Evolutionary conservation across 2,113 vertebrate genomes (phyloP), one percentile per base, ranked within the genome.

Genomic region (Takifugu flavidus): DNA sequence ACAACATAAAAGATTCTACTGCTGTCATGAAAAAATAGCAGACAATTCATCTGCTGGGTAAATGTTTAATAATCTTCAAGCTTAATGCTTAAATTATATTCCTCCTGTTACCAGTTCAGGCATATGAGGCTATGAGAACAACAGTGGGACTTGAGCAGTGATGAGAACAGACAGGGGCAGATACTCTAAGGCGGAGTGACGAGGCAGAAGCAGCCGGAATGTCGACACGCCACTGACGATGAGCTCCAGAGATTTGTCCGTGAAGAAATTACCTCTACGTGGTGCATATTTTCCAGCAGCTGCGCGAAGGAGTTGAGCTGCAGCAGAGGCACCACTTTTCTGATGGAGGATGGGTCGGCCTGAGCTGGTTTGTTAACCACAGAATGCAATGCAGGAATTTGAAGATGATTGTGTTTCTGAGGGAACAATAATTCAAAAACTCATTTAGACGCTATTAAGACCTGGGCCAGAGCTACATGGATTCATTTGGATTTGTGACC

Each of bases 201-300:
- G 11, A 6, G 28, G 15, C 34, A 39, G 45, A 13, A 47, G 45
- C 2, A 1, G 29, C 20, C 15, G 13, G 27, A 25, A 13, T n/a
- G 50, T 70, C 20, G 4, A 26, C 56, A 60, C 31, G 25, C 11
- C 2, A 20, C 2, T 2, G 52, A 13, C 54, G 67, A 44, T 59
- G 13, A 5, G 0, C 5, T 25, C 43, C 26, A 51, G 34, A 50
- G 34, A 56, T 53, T 49, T 0, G 3, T 58, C 56, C 26, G 13
- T 4, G 34, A 8, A 62, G 28, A 13, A 28, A 14, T 69, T 86
- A 98, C 96, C 93, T 98, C 93, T 69, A 98, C 90, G 8, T 2
- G 34, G 57, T 94, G 90, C 34, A 98, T 89, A 57, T 96, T 95
- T 63, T 94, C 60, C 76, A 98, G 72, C 31, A 99, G 91, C 70